Conservation (phyloP, 2,888 invertebrate species). For the Graphium colonna region DNA sequence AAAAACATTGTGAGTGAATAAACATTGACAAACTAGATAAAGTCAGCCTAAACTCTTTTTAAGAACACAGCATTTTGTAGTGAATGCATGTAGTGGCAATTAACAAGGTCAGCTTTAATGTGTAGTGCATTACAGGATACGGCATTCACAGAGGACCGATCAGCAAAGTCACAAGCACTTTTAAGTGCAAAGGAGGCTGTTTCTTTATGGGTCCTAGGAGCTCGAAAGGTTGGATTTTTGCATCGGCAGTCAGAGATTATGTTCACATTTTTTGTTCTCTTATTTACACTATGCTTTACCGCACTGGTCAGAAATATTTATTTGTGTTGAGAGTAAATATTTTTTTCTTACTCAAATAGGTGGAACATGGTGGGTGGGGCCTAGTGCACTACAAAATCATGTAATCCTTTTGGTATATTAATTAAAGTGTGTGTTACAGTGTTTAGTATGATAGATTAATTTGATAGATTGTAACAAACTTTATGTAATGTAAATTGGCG, state of each 20-base stretch:
- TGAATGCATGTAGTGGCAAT: slow-evolving; percentile 71
- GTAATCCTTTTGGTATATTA: neutral
- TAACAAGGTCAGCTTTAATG: slow-evolving; percentile 71
- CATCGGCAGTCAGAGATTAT: slow-evolving; percentile 44
- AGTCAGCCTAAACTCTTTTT: slow-evolving; percentile 8
- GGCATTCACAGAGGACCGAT: slow-evolving; percentile 83
- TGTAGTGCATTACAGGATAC: slow-evolving; percentile 84
- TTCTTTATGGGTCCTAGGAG: slow-evolving; percentile 95
- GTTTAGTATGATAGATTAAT: neutral
- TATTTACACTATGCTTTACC: slow-evolving; percentile 42
- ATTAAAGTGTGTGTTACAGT: neutral
- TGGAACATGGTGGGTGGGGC: slow-evolving; percentile 28
- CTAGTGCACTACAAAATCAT: slow-evolving; percentile 23
- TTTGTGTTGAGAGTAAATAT: slow-evolving; percentile 13
- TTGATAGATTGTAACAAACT: neutral
- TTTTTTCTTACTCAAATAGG: slow-evolving; percentile 29
- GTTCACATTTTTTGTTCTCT: slow-evolving; percentile 45
- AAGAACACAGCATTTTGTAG: slow-evolving; percentile 40
- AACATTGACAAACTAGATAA: slow-evolving; percentile 5
- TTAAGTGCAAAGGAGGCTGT: slow-evolving; percentile 96
- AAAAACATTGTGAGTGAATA: neutral
- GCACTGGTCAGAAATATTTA: slow-evolving; percentile 28
- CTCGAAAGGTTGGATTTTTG: slow-evolving; percentile 89
- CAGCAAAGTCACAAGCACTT: slow-evolving; percentile 88
- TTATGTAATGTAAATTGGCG: neutral